These are phyloP conservation scores for Danaus chrysippus DNA, from an alignment of 2,888 invertebrate genomes.

Conservation along the genomic window DNA sequence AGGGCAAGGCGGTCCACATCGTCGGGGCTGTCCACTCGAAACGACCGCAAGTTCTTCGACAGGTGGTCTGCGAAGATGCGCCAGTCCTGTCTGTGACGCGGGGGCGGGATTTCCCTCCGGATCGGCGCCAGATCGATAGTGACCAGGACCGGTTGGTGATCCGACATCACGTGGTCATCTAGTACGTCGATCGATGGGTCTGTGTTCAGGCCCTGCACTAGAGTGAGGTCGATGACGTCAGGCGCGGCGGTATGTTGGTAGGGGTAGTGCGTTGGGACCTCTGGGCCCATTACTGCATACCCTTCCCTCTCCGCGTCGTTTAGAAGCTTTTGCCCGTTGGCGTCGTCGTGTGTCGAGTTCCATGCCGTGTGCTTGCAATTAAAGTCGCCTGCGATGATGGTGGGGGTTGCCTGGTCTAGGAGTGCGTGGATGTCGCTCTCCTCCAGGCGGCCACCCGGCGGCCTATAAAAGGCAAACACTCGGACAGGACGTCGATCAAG, in stretches of 20 bases:
- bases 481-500: too few species aligned
- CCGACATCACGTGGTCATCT: constrained; percentile 16
- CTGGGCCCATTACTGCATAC: constrained; percentile 21
- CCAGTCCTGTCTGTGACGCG: neutral
- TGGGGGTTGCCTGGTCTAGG: too few species aligned
- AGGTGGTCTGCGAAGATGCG: neutral
- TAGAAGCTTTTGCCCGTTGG: constrained; percentile 13
- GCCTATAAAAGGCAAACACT: too few species aligned
- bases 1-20: neutral
- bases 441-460: too few species aligned
- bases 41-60: neutral
- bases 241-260: neutral
- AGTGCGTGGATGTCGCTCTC: too few species aligned
- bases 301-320: constrained; percentile 16
- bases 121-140: neutral
- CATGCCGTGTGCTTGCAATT: constrained; percentile 27
- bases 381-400: constrained; percentile 19
- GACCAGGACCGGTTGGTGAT: constrained; percentile 18
- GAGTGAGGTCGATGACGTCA: constrained; percentile 21
- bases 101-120: neutral
- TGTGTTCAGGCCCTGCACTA: constrained; percentile 10
- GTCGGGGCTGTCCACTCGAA: neutral
- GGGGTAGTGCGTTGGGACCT: constrained; percentile 22
- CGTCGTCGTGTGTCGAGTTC: constrained; percentile 15
- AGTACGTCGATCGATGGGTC: neutral